Conservation (phyloP, 1,140 invertebrate species). For the Cyphomyrmex costatus region DNA sequence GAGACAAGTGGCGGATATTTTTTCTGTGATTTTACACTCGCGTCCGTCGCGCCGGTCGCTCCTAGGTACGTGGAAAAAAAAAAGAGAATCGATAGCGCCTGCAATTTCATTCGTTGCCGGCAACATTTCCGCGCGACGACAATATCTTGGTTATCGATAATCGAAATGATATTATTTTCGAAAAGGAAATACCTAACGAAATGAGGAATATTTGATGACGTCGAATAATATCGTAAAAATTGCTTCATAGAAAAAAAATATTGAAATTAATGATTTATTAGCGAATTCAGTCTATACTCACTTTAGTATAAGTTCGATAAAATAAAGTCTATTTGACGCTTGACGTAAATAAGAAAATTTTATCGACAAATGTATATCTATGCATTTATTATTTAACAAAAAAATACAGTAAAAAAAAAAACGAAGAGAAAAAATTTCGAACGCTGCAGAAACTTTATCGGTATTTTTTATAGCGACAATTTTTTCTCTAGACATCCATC, state of each 20-base stretch:
- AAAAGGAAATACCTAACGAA: slow-evolving; percentile 27
- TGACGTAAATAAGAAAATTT: not conserved
- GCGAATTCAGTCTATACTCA: not conserved
- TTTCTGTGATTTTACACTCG: slow-evolving; percentile 61
- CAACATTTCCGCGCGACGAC: slow-evolving; percentile 45
- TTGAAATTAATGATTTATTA: slow-evolving; percentile 20
- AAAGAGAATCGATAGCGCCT: slow-evolving; percentile 26
- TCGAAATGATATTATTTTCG: slow-evolving; percentile 58
- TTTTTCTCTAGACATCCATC: not conserved
- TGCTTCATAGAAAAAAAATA: not conserved
- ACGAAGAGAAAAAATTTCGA: not conserved
- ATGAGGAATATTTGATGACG: slow-evolving; percentile 11
- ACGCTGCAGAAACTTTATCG: not conserved
- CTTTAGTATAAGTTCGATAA: not conserved
- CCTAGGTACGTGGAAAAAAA: slow-evolving; percentile 20
- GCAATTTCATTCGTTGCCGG: slow-evolving; percentile 49
- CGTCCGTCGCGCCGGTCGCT: slow-evolving; percentile 5
- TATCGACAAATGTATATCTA: not conserved
- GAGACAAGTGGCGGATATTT: slow-evolving; percentile 62
- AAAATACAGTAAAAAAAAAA: not conserved
- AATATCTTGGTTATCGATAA: slow-evolving; percentile 30
- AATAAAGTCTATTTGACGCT: not conserved
- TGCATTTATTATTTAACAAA: not conserved
- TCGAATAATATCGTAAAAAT: not conserved
- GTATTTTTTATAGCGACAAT: slow-evolving; percentile 31